Evolutionary conservation across 1,140 invertebrate species (phyloP).

Genomic region (Zaprionus taronus): DNA sequence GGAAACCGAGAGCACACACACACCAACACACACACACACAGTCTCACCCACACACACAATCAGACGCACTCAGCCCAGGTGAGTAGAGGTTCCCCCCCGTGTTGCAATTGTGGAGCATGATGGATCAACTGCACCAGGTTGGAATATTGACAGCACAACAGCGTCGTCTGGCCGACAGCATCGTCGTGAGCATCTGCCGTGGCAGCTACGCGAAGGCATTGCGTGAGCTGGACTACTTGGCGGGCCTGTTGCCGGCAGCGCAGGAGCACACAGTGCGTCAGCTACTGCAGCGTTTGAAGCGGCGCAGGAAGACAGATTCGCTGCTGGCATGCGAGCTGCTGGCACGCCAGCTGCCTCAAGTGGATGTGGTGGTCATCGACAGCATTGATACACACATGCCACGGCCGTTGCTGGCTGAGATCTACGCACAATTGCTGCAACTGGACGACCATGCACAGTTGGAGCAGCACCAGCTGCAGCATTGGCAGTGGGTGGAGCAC

Average conservation of each 20-base stretch:
- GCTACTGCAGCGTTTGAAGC: slow-evolving; percentile 12
- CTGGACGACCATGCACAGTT: slow-evolving; percentile 12
- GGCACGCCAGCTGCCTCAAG: slow-evolving; percentile 24
- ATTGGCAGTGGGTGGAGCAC: slow-evolving; percentile 46
- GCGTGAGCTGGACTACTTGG: neutral
- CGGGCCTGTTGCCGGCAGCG: neutral
- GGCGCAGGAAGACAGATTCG: slow-evolving; percentile 4
- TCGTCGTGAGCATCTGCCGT: slow-evolving; percentile 30
- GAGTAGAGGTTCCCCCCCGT: too few relatives aligned
- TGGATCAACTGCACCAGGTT: neutral
- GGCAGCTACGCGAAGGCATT: slow-evolving; percentile 34
- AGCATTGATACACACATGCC: slow-evolving; percentile 40
- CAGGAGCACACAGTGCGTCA: slow-evolving; percentile 29
- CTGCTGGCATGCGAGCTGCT: slow-evolving; percentile 19
- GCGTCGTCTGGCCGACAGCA: slow-evolving; percentile 9
- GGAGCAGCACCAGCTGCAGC: slow-evolving; percentile 22
- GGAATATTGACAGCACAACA: slow-evolving; percentile 6
- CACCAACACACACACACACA: neutral
- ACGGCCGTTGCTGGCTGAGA: neutral
- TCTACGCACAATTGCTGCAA: slow-evolving; percentile 29
- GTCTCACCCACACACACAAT: neutral
- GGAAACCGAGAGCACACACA: neutral
- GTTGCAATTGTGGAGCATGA: neutral
- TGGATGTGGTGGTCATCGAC: slow-evolving; percentile 9
- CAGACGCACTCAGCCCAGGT: neutral